Conservation (phyloP, 2,888 invertebrate genomes). For the Drosophila anomalata region DNA sequence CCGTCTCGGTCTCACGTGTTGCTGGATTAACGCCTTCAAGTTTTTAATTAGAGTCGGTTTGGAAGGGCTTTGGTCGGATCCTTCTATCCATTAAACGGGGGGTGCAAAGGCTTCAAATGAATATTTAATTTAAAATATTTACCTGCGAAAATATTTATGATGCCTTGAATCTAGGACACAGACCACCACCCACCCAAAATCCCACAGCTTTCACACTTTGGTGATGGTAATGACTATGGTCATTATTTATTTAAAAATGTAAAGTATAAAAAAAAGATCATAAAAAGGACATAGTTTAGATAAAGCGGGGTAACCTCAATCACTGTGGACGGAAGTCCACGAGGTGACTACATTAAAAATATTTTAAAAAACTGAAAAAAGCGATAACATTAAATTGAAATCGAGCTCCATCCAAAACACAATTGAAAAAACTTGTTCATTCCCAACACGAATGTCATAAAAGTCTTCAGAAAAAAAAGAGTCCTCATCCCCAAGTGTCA, state of each 20-base stretch:
- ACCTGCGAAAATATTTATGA: background rate
- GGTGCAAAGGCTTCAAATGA: background rate
- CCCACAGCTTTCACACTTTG: background rate
- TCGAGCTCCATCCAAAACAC: background rate
- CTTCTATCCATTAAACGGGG: background rate
- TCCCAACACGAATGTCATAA: background rate
- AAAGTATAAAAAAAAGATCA: background rate
- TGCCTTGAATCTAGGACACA: background rate
- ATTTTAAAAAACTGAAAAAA: background rate
- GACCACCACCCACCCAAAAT: background rate
- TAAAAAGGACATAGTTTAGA: background rate
- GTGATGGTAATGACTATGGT: background rate
- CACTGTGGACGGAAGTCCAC: too few relatives aligned
- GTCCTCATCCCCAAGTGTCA: background rate
- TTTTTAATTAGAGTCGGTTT: slow-evolving; percentile 60
- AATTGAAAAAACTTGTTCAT: background rate
- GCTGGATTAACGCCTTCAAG: slow-evolving; percentile 47
- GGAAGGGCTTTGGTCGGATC: background rate
- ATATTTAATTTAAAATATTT: background rate
- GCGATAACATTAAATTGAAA: background rate
- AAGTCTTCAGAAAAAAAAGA: background rate
- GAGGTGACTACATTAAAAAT: background rate
- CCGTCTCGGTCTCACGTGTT: slow-evolving; percentile 47
- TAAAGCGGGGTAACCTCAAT: background rate
- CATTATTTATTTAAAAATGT: background rate